phyloP scores from a whole-genome alignment of 2,113 vertebrate species.

The Bungarus multicinctus region DNA sequence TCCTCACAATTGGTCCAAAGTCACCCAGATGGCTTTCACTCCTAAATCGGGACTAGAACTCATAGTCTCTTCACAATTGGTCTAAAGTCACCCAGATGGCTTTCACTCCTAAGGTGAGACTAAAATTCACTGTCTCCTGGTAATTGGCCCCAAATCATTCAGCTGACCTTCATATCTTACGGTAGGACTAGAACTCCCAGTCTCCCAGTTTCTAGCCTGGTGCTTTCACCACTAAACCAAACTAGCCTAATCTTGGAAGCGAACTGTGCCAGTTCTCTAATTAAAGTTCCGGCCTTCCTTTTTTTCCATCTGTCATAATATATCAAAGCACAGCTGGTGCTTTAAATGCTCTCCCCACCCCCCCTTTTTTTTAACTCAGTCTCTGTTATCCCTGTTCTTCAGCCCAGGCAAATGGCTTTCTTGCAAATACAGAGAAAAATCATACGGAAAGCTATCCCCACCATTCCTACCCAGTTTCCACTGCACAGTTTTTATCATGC shows the following conservation, averaged over 20 bases:
- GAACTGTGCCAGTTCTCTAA: background rate
- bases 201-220: background rate
- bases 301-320: background rate
- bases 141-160: background rate
- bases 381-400: background rate
- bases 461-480: background rate
- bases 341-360: too few relatives aligned
- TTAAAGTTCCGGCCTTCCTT: background rate
- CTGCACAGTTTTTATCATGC: background rate
- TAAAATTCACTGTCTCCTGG: background rate
- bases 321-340: background rate
- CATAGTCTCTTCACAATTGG: too few relatives aligned
- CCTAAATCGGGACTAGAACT: too few relatives aligned
- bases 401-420: background rate
- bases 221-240: background rate
- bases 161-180: background rate
- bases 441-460: background rate
- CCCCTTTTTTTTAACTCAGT: too few relatives aligned
- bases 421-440: background rate
- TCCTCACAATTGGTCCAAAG: too few relatives aligned
- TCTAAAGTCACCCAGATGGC: too few relatives aligned
- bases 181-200: background rate
- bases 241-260: background rate
- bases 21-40: too few relatives aligned
- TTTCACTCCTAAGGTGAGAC: too few relatives aligned